These are phyloP conservation scores for Latheticus oryzae DNA, from an alignment of 2,888 invertebrate species.

Conservation along the genomic window DNA sequence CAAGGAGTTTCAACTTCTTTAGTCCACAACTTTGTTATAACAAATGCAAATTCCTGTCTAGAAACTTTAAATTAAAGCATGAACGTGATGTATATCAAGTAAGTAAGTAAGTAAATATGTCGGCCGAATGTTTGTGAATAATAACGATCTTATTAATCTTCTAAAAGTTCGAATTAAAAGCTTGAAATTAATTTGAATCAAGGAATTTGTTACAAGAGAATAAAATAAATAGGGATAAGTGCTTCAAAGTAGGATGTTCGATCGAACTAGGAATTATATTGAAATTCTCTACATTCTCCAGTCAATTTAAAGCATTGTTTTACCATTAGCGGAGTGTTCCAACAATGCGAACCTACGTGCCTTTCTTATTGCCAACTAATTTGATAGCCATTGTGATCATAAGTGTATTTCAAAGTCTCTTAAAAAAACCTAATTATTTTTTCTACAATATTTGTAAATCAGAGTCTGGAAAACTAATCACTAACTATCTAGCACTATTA, in stretches of 20 bases:
- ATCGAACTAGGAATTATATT: conserved; percentile 52
- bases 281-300: conserved; percentile 53
- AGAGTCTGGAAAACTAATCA: no score
- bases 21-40: conserved; percentile 32
- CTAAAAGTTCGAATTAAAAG: conserved; percentile 8
- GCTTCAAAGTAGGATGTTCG: conserved; percentile 31
- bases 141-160: background rate
- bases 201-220: conserved; percentile 16
- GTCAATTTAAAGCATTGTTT: conserved; percentile 55
- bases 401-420: conserved; percentile 16
- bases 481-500: no score
- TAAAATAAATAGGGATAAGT: conserved; percentile 33
- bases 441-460: no score
- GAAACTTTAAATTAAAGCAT: conserved; percentile 35
- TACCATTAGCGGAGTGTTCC: conserved; percentile 48
- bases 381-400: conserved; percentile 22
- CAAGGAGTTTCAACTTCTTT: conserved; percentile 20
- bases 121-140: conserved; percentile 1
- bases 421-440: no score
- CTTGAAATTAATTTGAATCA: conserved; percentile 14
- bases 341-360: conserved; percentile 48
- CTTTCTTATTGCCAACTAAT: conserved; percentile 44
- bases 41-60: conserved; percentile 34
- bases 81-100: conserved; percentile 25
- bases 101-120: conserved; percentile 8